Base-by-base conservation (phyloP, 2,888 invertebrate species). In the Bellardia pandia region DNA sequence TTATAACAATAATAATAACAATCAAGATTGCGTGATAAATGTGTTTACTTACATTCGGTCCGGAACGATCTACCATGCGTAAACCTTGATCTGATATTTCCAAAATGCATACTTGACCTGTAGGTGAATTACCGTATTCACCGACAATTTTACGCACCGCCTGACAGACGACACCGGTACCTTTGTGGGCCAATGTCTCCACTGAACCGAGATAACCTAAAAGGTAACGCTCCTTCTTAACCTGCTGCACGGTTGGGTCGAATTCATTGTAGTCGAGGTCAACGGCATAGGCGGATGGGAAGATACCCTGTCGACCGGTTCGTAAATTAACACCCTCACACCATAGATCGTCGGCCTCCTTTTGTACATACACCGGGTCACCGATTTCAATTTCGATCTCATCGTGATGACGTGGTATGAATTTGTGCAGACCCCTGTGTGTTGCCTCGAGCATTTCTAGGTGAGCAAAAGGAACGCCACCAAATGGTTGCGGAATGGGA, bases 301-400 rank as follows among this genome's bases (percentile, higher is more conserved):
- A 99, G 89, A 99, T 98, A 42, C 99, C 99, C 93, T 96, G 96
- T 89, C 98, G 96, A 14, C 98, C 98, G 2, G 98, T 98, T 90
- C 99, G 95, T 89, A 99, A 94, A 94, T 99, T 99, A 0, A 99
- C 98, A 68, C 99, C 99, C 96, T 98, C 98, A 93, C 98, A 98
- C 99, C 99, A 99, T 88, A 98, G 95, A 93, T 99, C 99, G 90
- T 99, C 99, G 33, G 97, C 98, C 93, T 99, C 98, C 92, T 98
- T 98, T 92, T 98, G 98, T 89, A 99, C 98, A 92, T 99, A 98
- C 89, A 99, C 96, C 1, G 99, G 98, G 94, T 99, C 99, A 1
- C 99, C 99, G 84, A 99, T 98, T 94, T 99, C 99, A 45, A 99
- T 95, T 93, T 98, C 98, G 88, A 99, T 96, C 94, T 99, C 99